Evolutionary conservation across 2,888 invertebrate species (phyloP).

Genomic region (Drosophila yooni): DNA sequence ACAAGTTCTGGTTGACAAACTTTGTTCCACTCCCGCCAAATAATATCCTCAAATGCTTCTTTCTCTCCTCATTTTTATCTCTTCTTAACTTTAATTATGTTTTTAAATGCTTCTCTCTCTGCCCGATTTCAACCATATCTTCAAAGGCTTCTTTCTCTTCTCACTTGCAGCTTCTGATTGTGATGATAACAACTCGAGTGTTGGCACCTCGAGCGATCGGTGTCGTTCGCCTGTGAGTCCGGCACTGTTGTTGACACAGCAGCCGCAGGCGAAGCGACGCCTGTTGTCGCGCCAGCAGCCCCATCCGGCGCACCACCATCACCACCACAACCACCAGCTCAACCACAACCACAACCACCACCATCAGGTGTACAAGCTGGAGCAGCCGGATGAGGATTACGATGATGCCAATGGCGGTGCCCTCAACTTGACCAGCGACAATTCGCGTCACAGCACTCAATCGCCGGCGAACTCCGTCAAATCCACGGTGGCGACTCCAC

Average conservation of each 20-base stretch:
- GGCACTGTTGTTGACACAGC: slow-evolving; percentile 62
- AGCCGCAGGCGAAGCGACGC: slow-evolving; percentile 69
- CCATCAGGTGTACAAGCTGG: slow-evolving; percentile 67
- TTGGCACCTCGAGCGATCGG: slow-evolving; percentile 84
- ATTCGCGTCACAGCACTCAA: slow-evolving; percentile 82
- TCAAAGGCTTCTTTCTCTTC: slow-evolving; percentile 3
- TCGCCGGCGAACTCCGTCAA: slow-evolving; percentile 77
- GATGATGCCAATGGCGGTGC: slow-evolving; percentile 82
- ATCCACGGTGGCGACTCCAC: slow-evolving; percentile 52
- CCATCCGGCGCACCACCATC: slow-evolving; percentile 71
- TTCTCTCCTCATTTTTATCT: background rate
- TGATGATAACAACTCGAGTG: slow-evolving; percentile 84
- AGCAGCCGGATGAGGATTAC: slow-evolving; percentile 71
- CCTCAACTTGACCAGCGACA: slow-evolving; percentile 84
- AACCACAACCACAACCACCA: slow-evolving; percentile 36
- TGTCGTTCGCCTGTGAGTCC: slow-evolving; percentile 84
- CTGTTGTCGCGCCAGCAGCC: slow-evolving; percentile 58
- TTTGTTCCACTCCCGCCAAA: accelerated
- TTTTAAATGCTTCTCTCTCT: background rate
- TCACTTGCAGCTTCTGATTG: slow-evolving; percentile 81
- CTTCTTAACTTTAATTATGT: background rate
- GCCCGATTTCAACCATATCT: background rate
- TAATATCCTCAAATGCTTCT: no score
- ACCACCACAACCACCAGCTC: slow-evolving; percentile 51
- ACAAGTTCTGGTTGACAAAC: background rate